Evolutionary conservation across 2,888 invertebrate genomes (phyloP).

Genomic region (Thymelicus lineola): DNA sequence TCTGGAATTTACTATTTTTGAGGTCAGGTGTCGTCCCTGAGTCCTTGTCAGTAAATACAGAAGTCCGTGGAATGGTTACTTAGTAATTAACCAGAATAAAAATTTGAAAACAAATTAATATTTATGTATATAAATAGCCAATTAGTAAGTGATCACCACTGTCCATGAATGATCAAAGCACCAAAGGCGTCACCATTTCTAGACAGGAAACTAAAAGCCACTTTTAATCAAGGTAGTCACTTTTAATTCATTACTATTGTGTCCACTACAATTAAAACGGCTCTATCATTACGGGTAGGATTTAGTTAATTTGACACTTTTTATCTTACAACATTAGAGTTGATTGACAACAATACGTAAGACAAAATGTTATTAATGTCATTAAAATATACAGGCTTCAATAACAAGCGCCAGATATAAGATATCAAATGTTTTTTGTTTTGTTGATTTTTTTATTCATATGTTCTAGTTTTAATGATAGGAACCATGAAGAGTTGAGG

Average conservation of each 20-base stretch:
- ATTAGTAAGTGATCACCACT: no score
- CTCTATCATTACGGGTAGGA: not conserved
- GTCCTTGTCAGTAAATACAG: no score
- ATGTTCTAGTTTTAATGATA: no score
- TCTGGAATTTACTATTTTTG: not conserved
- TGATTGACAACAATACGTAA: conserved; percentile 14
- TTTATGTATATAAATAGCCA: no score
- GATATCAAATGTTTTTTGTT: conserved; percentile 1
- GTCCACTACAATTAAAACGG: not conserved
- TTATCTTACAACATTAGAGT: conserved; percentile 5
- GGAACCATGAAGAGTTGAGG: no score
- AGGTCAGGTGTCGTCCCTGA: no score
- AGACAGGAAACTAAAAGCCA: not conserved
- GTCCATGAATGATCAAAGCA: not conserved
- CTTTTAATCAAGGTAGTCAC: not conserved
- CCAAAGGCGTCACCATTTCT: not conserved
- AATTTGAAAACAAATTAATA: no score
- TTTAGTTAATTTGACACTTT: not conserved
- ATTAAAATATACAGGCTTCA: conserved; percentile 8
- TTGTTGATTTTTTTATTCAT: conserved; percentile 6
- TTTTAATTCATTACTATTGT: not conserved
- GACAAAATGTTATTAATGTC: conserved; percentile 9
- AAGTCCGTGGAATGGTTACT: no score
- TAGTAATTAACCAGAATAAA: no score
- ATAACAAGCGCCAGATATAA: not conserved